These are phyloP conservation scores for Ectobius pallidus DNA, from an alignment of 2,888 invertebrate species.

Conservation along the genomic window DNA sequence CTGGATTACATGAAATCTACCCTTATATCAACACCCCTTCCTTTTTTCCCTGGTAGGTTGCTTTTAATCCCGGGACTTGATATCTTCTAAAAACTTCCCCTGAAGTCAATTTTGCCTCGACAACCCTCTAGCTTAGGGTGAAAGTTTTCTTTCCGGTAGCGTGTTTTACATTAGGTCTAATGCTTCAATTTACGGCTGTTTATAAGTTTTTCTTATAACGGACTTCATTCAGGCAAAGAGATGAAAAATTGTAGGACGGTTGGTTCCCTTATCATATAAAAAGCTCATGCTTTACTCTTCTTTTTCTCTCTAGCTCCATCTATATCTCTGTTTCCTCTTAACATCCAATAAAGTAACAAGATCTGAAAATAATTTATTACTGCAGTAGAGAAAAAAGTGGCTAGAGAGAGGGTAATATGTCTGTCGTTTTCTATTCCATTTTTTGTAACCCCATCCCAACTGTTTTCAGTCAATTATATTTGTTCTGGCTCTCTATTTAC, in stretches of 20 bases:
- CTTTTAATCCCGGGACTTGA: neutral
- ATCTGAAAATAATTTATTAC: neutral
- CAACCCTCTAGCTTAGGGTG: too few species aligned
- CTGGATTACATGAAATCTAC: conserved; percentile 1
- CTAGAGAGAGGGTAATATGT: neutral
- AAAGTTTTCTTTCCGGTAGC: neutral
- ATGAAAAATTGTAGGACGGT: neutral
- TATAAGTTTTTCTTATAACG: neutral
- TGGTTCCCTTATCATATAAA: neutral
- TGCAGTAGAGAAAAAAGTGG: neutral
- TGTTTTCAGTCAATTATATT: conserved; percentile 1
- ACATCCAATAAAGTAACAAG: neutral
- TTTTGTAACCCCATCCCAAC: neutral
- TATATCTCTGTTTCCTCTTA: neutral
- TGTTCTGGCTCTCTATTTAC: neutral
- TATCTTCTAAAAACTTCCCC: neutral
- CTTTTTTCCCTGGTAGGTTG: neutral
- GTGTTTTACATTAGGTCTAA: neutral
- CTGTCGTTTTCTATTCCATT: neutral
- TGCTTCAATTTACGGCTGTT: neutral
- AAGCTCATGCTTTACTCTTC: too few species aligned
- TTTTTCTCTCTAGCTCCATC: too few species aligned
- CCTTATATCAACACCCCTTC: neutral
- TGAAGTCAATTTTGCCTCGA: neutral
- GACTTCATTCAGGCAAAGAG: neutral